Evolutionary conservation across 2,888 invertebrate genomes (phyloP).

Genomic region (Nasonia oneida): DNA sequence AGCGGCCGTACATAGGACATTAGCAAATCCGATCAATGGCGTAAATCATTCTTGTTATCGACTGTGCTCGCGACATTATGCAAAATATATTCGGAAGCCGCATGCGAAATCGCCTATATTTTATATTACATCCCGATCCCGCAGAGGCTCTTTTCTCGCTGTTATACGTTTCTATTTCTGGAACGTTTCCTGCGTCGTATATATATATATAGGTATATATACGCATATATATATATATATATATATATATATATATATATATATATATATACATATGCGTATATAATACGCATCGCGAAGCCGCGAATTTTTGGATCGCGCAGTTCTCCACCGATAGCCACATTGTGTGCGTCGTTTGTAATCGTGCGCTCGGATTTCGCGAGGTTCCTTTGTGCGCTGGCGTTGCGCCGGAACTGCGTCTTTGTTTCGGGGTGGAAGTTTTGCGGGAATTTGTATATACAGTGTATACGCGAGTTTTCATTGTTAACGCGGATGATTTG

Average conservation of each 20-base stretch:
- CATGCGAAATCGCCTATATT: background rate
- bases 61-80: slow-evolving; percentile 8
- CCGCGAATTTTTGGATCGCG: slow-evolving; percentile 58
- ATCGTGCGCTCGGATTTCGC: slow-evolving; percentile 25
- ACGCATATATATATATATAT: background rate
- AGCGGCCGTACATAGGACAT: background rate
- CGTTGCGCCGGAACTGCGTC: background rate
- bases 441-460: background rate
- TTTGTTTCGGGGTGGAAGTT: background rate
- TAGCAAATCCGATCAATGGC: slow-evolving; percentile 30
- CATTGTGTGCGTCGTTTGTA: slow-evolving; percentile 56
- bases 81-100: slow-evolving; percentile 24
- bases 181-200: background rate
- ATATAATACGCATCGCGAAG: background rate
- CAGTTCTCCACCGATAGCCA: slow-evolving; percentile 64
- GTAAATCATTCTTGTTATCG: slow-evolving; percentile 25
- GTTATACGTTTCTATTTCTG: background rate
- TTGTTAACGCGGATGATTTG: background rate
- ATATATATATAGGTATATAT: background rate
- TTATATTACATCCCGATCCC: background rate
- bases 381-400: background rate
- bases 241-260: background rate
- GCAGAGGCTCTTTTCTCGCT: background rate
- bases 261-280: background rate
- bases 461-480: background rate